Evolutionary conservation across 2,797 vertebrate genomes (phyloP).

Genomic region (Cephalopachus bancanus): DNA sequence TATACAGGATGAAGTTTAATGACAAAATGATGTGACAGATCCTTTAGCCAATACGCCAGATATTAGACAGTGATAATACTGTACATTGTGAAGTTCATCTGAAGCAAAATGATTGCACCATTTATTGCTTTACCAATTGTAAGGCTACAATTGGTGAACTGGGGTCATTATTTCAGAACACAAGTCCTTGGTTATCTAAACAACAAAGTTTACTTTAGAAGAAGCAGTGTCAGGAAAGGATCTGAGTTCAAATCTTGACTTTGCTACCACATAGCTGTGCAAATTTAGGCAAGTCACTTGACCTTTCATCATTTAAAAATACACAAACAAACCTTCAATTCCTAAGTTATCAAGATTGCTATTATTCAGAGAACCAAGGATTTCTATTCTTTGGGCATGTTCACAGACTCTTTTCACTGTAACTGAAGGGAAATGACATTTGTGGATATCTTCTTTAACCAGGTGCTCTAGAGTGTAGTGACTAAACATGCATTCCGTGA

Average conservation of each 20-base stretch:
- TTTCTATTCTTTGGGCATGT: slow-evolving; percentile 67
- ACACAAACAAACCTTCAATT: neutral
- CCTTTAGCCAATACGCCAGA: neutral
- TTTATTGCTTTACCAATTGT: neutral
- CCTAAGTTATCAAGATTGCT: slow-evolving; percentile 73
- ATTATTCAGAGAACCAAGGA: slow-evolving; percentile 77
- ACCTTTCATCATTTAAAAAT: neutral
- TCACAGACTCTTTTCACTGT: slow-evolving; percentile 1
- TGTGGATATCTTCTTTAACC: neutral
- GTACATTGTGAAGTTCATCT: neutral
- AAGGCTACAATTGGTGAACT: neutral
- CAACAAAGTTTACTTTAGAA: neutral
- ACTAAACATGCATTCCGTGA: too few species aligned
- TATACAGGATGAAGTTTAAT: neutral
- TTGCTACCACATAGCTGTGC: neutral
- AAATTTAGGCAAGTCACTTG: neutral
- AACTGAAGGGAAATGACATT: neutral
- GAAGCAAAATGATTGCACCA: neutral
- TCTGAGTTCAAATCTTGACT: neutral
- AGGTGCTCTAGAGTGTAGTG: neutral
- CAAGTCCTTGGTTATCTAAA: neutral
- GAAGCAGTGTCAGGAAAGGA: neutral
- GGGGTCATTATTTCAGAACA: neutral
- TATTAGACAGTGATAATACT: neutral
- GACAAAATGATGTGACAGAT: neutral